Conservation (phyloP, 2,797 vertebrate species). For the Parambassis ranga region DNA sequence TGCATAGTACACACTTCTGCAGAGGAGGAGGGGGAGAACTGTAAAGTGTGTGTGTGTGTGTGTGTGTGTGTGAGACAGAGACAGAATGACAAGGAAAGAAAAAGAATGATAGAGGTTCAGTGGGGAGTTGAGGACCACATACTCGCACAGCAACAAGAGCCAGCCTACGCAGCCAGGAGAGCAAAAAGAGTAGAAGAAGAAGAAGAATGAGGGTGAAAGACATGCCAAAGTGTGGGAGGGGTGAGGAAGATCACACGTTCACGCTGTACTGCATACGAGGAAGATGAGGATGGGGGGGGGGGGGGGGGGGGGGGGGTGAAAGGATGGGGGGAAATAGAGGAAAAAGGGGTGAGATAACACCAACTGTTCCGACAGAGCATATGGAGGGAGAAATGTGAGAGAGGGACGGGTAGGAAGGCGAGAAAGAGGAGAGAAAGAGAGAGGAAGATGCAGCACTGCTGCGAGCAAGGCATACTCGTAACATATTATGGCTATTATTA, state of each 20-base stretch:
- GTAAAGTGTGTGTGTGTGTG: not conserved
- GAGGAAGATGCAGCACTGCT: slow-evolving; percentile 35
- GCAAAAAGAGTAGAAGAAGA: not conserved
- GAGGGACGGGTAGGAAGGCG: slow-evolving; percentile 8
- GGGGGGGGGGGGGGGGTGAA: not conserved
- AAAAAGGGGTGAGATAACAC: slow-evolving; percentile 15
- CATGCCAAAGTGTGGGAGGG: slow-evolving; percentile 24
- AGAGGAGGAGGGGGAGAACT: not conserved
- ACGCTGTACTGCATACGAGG: not conserved
- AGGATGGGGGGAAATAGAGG: not conserved
- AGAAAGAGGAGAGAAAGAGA: not conserved
- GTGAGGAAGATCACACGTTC: slow-evolving; percentile 40
- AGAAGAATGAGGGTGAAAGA: slow-evolving; percentile 1
- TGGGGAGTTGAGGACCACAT: slow-evolving; percentile 34
- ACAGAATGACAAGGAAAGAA: not conserved
- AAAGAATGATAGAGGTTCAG: not conserved
- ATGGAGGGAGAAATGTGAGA: slow-evolving; percentile 19
- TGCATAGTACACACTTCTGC: slow-evolving; percentile 15
- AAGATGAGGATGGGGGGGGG: not conserved
- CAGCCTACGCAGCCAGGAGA: slow-evolving; percentile 5
- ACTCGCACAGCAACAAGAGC: slow-evolving; percentile 7
- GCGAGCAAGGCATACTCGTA: slow-evolving; percentile 56
- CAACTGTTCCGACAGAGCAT: slow-evolving; percentile 21
- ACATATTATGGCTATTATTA: slow-evolving; percentile 73
- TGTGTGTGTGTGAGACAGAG: not conserved